Evolutionary conservation across 2,797 vertebrate species (phyloP).

Genomic region (Poecilia wingei): DNA sequence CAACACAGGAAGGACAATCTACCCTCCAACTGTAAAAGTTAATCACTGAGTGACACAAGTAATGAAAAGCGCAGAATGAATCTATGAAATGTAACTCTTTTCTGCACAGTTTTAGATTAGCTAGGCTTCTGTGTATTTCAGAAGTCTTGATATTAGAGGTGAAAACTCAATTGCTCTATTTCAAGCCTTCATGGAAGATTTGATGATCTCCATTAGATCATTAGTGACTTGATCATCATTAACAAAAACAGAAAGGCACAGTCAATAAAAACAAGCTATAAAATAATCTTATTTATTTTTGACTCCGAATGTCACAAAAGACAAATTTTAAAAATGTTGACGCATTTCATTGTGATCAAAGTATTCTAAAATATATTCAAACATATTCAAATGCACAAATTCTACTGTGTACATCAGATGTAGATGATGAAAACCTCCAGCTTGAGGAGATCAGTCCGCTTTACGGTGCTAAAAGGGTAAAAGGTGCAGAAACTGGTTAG

Average conservation of each 20-base stretch:
- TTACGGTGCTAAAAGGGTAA: neutral
- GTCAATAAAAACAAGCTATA: neutral
- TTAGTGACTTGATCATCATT: no score
- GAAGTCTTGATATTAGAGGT: neutral
- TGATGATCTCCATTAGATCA: neutral
- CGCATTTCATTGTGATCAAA: neutral
- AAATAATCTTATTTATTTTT: neutral
- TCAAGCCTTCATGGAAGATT: neutral
- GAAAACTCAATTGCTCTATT: neutral
- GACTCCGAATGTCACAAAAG: neutral
- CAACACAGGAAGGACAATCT: slow-evolving; percentile 22
- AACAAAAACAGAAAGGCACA: neutral
- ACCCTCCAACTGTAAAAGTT: slow-evolving; percentile 2
- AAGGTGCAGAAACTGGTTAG: neutral
- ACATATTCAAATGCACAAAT: neutral
- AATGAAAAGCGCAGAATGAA: neutral
- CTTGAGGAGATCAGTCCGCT: neutral
- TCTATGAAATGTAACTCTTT: neutral
- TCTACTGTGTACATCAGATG: neutral
- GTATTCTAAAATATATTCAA: neutral
- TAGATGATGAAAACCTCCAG: neutral
- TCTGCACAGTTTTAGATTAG: no score
- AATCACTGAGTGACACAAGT: slow-evolving; percentile 7
- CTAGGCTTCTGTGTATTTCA: neutral
- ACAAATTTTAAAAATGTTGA: neutral